Conservation (phyloP, 2,797 vertebrate species). For the Gadopsis marmoratus region DNA sequence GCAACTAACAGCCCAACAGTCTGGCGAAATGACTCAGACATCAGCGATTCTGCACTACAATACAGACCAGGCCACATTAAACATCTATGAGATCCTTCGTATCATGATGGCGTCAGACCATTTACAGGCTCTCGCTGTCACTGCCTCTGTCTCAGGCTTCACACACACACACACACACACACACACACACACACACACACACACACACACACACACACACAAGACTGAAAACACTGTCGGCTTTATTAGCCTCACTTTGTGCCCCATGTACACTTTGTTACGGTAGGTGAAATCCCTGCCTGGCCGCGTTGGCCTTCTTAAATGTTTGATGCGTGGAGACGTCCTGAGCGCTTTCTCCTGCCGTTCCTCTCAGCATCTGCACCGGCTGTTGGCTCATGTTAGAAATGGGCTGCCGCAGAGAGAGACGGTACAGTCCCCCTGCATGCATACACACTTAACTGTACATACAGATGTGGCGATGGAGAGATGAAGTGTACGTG, state of each 20-base stretch:
- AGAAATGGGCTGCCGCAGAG: constrained; percentile 32
- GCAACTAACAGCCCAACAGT: neutral
- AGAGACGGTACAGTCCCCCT: constrained; percentile 4
- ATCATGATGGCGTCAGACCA: neutral
- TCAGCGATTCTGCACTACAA: neutral
- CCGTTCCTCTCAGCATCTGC: constrained; percentile 53
- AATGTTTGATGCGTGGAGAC: constrained; percentile 77
- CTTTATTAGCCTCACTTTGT: constrained; percentile 31
- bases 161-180: neutral
- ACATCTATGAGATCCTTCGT: constrained; percentile 4
- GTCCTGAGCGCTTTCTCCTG: constrained; percentile 52
- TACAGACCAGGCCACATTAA: constrained; percentile 13
- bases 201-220: neutral
- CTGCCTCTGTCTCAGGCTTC: neutral
- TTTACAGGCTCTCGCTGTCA: neutral
- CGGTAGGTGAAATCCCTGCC: constrained; percentile 24
- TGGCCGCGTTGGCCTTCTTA: constrained; percentile 56
- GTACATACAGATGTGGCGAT: neutral
- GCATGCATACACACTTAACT: neutral
- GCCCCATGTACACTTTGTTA: constrained; percentile 40
- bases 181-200: neutral
- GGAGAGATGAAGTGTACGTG: neutral
- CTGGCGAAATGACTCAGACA: neutral
- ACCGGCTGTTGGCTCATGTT: constrained; percentile 52
- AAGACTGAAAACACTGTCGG: neutral